Base-by-base conservation (phyloP, 30 jellyfish, hydroid and myxozoan species). In the Aurelia coerulea region DNA sequence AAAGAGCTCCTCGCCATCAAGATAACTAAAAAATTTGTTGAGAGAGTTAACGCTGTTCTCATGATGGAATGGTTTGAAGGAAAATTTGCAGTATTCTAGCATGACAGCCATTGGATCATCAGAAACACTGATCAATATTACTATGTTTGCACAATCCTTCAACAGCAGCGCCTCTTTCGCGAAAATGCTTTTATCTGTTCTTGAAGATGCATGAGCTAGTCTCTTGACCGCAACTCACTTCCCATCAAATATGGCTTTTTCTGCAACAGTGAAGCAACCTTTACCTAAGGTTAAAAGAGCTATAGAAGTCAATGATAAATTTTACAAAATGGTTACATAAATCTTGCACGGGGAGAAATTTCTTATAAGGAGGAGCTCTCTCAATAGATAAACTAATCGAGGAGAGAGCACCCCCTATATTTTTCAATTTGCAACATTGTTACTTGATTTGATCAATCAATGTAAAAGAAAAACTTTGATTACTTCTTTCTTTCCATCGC, bases 151-250 rank as follows among this genome's bases (percentile, higher is more conserved):
- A 33, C 65, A 33, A n/a, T 58, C 62, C 4, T 60, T 31, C 41
- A 78, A 63, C 80, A 78, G 34, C 62, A 62, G 31, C 74, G 88
- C 88, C 46, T 78, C 88, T 34, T 78, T 62, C 32, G 88, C 88
- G 52, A 78, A 78, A 60, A 37, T 42, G 31, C 66, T 78, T 12
- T 6, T 42, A 29, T 59, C 79, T 33, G 34, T 23, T 3, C 79
- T 60, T 5, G 80, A 10, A 37, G 88, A 17, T 10, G 62, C 41
- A 31, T 59, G 68, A 59, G 34, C 13, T 31, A 63, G 88, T 63
- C 66, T 78, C 66, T 78, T 78, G 80, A 78, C n/a, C 10, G 66
- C 88, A 53, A 78, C 63, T 62, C 6, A 3, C 31, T 62, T 63
- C 14, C 80, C 66, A 12, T 62, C 81, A 78, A 2, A 78, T 17